Evolutionary conservation across 2,797 vertebrate species (phyloP).

Genomic region (Gallinago solitaria): DNA sequence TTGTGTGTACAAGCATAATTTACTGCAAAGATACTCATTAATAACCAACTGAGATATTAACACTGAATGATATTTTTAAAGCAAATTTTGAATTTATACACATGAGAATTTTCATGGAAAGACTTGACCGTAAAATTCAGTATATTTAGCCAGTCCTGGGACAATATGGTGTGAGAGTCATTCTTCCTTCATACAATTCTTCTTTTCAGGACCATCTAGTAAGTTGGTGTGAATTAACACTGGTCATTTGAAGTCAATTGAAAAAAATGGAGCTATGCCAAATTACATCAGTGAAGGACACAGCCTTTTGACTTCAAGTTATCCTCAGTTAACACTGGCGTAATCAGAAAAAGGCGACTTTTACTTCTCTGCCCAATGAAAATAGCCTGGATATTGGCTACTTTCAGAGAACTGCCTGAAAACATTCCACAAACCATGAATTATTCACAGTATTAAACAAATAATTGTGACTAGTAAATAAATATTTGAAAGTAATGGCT

Average conservation of each 20-base stretch:
- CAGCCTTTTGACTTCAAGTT: constrained; percentile 67
- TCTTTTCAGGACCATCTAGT: constrained; percentile 49
- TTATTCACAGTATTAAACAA: constrained; percentile 69
- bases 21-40: not conserved
- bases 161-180: constrained; percentile 43
- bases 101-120: not conserved
- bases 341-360: constrained; percentile 65
- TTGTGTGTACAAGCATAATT: not conserved
- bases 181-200: constrained; percentile 15
- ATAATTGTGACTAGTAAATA: constrained; percentile 72
- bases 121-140: not conserved
- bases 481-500: constrained; percentile 67
- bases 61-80: not conserved
- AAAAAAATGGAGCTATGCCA: constrained; percentile 27
- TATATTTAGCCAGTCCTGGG: not conserved
- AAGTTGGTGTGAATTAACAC: constrained; percentile 58
- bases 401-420: constrained; percentile 60
- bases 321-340: constrained; percentile 65
- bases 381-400: constrained; percentile 60
- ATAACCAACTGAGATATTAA: not conserved
- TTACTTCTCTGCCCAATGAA: constrained; percentile 55
- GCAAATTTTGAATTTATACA: not conserved
- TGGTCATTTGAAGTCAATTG: constrained; percentile 49
- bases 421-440: constrained; percentile 63
- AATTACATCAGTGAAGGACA: constrained; percentile 55